Conservation (phyloP, 2,113 vertebrate genomes). For the Apistogramma diplotaenia region DNA sequence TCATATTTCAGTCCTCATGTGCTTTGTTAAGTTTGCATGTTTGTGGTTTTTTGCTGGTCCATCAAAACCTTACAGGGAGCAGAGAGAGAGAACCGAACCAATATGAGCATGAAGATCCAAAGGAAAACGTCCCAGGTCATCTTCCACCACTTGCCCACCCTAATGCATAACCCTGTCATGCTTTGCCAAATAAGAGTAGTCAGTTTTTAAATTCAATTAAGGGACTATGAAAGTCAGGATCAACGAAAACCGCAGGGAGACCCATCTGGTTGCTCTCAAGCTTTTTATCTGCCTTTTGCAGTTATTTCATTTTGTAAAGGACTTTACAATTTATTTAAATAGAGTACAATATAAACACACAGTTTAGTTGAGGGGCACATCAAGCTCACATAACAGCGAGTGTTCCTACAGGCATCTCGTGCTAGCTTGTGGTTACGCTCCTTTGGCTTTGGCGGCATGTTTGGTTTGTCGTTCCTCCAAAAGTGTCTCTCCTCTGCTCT, state of each 20-base stretch:
- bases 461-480: constrained; percentile 63
- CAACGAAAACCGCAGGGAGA: constrained; percentile 53
- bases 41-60: constrained; percentile 66
- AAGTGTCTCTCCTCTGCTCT: constrained; percentile 43
- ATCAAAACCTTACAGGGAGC: constrained; percentile 51
- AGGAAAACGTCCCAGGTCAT: constrained; percentile 54
- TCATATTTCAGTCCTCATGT: constrained; percentile 66
- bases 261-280: constrained; percentile 51
- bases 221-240: constrained; percentile 52
- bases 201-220: constrained; percentile 67
- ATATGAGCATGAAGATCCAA: constrained; percentile 49
- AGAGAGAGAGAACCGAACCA: constrained; percentile 39
- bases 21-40: constrained; percentile 68
- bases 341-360: constrained; percentile 62
- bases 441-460: constrained; percentile 47
- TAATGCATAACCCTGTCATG: constrained; percentile 46
- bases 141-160: constrained; percentile 29
- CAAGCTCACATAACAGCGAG: constrained; percentile 41
- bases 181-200: constrained; percentile 63
- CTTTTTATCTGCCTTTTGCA: constrained; percentile 64
- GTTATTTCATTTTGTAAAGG: constrained; percentile 64
- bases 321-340: constrained; percentile 62
- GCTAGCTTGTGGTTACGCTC: constrained; percentile 53
- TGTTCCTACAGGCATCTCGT: constrained; percentile 56
- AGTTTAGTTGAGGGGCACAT: constrained; percentile 41